Base-by-base conservation (phyloP, 2,797 vertebrate genomes). In the Scomberomorus guttatus region DNA sequence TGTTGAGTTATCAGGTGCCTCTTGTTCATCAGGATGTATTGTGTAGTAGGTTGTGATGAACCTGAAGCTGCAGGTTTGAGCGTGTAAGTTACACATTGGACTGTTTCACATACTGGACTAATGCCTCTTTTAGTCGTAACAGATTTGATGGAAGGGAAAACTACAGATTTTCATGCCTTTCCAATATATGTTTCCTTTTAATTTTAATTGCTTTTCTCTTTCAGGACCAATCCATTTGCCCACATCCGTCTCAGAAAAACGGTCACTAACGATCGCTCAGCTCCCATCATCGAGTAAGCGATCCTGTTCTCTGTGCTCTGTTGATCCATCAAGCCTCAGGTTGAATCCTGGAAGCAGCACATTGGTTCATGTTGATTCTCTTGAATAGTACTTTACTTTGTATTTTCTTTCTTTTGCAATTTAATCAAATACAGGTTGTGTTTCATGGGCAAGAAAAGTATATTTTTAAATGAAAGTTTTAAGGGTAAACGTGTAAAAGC, bases 201-300 rank as follows among this genome's bases (percentile, higher is more conserved):
- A 0, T 65, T 78, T 50, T 50, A 50, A 50, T 50, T 20, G 46
- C 46, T 52, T n/a, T n/a, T 80, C 24, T n/a, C 39, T 71, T 73
- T 56, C 87, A 97, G 96, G 92, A 84, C 80, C 55, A 97, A 97
- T 83, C 96, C 96, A 0, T 97, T 97, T 56, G 95, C 96, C 24
- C 96, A 97, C 57, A 75, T 97, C 52, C 94, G 95, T 34, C 95
- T 97, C 87, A 95, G 95, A 93, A 96, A 93, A 90, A 97, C 96
- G 0, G 94, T 97, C 83, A 97, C 96, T 79, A 97, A 97, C 10
- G 96, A 97, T 81, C 96, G 96, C 71, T 97, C 96, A 0, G 96
- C 96, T 52, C 96, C 96, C 7, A 93, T 96, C 82, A 96, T 97
- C 51, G 94, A 97, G 89, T 96, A 91, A 94, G 80, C 10, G 8